Evolutionary conservation across 2,888 invertebrate species (phyloP).

Genomic region (Pherbina coryleti): DNA sequence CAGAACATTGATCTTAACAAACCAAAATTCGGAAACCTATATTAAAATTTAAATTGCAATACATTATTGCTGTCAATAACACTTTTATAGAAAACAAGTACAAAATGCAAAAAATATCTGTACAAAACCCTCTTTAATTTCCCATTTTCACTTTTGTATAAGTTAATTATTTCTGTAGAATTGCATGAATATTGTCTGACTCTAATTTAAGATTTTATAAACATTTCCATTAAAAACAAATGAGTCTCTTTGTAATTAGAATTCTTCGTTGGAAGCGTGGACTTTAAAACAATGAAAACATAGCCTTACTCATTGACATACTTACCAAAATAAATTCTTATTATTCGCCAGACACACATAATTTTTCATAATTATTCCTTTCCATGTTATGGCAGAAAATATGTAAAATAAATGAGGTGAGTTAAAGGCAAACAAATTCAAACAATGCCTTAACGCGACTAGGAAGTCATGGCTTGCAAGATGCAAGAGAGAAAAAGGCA

Average conservation of each 20-base stretch:
- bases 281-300: neutral
- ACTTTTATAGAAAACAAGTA: too few species aligned
- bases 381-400: neutral
- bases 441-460: neutral
- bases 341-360: neutral
- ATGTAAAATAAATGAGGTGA: neutral
- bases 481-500: neutral
- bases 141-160: too few species aligned
- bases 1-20: too few species aligned
- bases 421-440: neutral
- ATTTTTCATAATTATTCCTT: neutral
- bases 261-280: neutral
- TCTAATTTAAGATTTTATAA: neutral
- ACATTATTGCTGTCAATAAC: too few species aligned
- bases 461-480: neutral
- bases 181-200: too few species aligned
- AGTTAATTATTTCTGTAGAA: too few species aligned
- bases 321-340: conserved; percentile 25
- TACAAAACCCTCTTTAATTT: too few species aligned
- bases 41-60: too few species aligned
- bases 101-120: too few species aligned
- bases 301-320: conserved; percentile 4
- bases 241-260: neutral
- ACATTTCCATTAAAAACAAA: neutral
- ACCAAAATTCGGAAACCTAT: too few species aligned